Percentiles rank a stretch among this genome's conserved stretches.
phyloP scores from a whole-genome alignment of 2,113 vertebrate species.

The Alaudala cheleensis region DNA sequence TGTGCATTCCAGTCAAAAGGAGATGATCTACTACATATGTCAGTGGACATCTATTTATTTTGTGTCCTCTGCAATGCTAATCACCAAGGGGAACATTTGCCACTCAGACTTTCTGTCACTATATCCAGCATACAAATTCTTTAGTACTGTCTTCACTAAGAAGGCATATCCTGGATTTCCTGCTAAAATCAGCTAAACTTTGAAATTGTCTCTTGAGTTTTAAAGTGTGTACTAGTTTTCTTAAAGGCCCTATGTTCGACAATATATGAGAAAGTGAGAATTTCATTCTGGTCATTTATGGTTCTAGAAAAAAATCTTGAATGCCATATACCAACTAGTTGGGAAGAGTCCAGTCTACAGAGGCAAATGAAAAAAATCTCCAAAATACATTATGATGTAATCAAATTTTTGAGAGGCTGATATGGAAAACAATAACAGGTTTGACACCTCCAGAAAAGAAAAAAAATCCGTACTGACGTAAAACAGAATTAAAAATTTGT shows the following conservation, averaged over 20 bases:
- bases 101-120: not conserved
- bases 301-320: not conserved
- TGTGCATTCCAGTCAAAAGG: not conserved
- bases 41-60: not conserved
- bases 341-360: not conserved
- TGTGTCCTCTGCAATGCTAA: not conserved
- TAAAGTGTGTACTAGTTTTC: not conserved
- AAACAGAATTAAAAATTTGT: not conserved
- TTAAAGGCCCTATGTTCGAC: not conserved
- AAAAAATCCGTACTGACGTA: not conserved
- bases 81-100: not conserved
- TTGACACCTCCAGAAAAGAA: not conserved
- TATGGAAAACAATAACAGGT: not conserved
- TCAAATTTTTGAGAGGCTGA: not conserved
- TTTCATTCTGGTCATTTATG: not conserved
- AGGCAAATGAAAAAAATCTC: not conserved
- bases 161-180: not conserved
- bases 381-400: not conserved
- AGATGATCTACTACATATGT: not conserved
- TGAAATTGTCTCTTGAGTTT: not conserved
- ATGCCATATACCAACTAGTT: not conserved
- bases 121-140: not conserved
- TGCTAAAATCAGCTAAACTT: not conserved
- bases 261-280: not conserved
- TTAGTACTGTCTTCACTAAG: not conserved